phyloP scores from a whole-genome alignment of 1,140 invertebrate genomes.

The Drosophila malerkotliana region DNA sequence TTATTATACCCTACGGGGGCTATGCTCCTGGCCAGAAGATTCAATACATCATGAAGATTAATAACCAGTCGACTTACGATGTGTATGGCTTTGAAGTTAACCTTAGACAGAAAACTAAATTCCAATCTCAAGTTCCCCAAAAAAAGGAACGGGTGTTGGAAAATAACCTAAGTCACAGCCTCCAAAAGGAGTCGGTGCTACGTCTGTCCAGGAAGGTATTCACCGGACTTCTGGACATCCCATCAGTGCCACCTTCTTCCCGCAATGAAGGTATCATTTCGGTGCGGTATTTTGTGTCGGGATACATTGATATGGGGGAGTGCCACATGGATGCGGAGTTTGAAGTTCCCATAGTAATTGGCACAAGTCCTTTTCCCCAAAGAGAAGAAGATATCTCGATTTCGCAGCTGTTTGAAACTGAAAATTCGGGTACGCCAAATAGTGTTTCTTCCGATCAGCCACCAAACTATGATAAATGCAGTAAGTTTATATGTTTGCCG shows the following conservation, averaged over 20 bases:
- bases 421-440: not conserved
- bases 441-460: not conserved
- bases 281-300: not conserved
- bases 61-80: constrained; percentile 1
- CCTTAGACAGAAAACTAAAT: not conserved
- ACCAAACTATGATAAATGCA: not conserved
- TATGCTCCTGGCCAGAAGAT: constrained; percentile 1
- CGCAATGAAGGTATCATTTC: not conserved
- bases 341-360: not conserved
- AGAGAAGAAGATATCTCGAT: not conserved
- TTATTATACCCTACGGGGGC: not conserved
- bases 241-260: not conserved
- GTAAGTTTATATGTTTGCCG: not conserved
- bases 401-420: not conserved
- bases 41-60: not conserved
- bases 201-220: not conserved
- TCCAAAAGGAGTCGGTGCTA: not conserved
- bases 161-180: not conserved
- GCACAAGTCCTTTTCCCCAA: not conserved
- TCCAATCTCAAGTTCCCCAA: not conserved
- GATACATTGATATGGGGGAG: not conserved
- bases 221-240: not conserved
- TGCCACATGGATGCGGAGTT: not conserved
- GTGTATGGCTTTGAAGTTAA: not conserved
- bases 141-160: not conserved